Evolutionary conservation across 1,140 invertebrate genomes (phyloP), one percentile per base, ranked within the genome.

Genomic region (Pseudomyrmex cubaensis): DNA sequence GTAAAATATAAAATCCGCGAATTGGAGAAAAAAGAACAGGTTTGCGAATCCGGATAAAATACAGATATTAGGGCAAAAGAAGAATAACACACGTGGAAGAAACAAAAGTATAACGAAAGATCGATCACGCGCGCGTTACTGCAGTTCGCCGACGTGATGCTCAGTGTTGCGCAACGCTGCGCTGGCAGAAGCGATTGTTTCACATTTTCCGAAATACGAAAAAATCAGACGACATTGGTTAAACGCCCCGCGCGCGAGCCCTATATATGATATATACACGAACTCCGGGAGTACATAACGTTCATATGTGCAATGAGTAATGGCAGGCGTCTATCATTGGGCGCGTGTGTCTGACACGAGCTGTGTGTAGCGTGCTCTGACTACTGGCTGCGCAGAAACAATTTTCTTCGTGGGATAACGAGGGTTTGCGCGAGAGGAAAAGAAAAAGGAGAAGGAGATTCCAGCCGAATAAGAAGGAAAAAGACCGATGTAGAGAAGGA

Each of bases 281-380:
- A 87, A 70, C 82, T 61, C 54, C 66, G 54, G 22, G 48, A 15
- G 82, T 87, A 87, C 46, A 87, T 86, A 87, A 44, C 86, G 74
- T 89, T 85, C 82, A 83, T 88, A 88, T 82, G 77, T 83, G 63
- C 86, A 84, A 89, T 91, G 90, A 91, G 84, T 90, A 90, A 91
- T 89, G 90, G 90, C 90, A 90, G 76, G 87, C 86, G 90, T 91
- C 89, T 85, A 90, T 90, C 90, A 91, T 90, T 9, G 66, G 70
- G 56, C 75, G 85, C 76, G 82, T 91, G 90, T 80, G 83, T 73
- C 75, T 90, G 90, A 90, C 90, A 75, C 82, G 82, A 64, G 80
- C 67, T 63, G 61, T 72, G 82, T 83, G 70, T 78, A 56, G 67
- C 66, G 57, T 62, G 35, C 61, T 25, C 83, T 74, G 73, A 82